These are phyloP conservation scores for Agrypnia vestita DNA, from an alignment of 1,140 invertebrate species.

Conservation along the genomic window DNA sequence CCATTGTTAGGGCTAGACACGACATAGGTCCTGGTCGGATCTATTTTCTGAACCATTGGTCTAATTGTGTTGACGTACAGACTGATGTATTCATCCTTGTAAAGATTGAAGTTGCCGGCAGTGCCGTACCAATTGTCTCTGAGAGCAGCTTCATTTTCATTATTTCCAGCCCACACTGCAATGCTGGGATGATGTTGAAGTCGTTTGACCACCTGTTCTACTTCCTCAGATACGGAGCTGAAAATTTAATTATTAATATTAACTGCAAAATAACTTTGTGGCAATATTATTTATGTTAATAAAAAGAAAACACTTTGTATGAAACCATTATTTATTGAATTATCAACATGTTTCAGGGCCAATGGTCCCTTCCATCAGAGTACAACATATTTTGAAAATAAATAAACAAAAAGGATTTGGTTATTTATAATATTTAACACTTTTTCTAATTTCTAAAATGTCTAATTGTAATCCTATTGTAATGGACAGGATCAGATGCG, in stretches of 20 bases:
- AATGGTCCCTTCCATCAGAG: too few species aligned
- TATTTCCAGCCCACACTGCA: conserved; percentile 94
- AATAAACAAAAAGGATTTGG: too few species aligned
- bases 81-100: conserved; percentile 87
- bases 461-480: too few species aligned
- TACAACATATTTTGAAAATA: too few species aligned
- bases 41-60: conserved; percentile 76
- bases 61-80: conserved; percentile 89
- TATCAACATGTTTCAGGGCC: too few species aligned
- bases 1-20: conserved; percentile 96
- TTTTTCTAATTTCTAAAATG: too few species aligned
- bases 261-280: too few species aligned
- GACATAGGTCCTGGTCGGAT: conserved; percentile 81
- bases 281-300: too few species aligned
- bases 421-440: too few species aligned
- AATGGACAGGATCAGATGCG: too few species aligned
- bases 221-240: conserved; percentile 83
- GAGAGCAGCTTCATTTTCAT: conserved; percentile 97
- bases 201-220: conserved; percentile 87
- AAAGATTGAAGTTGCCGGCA: conserved; percentile 72
- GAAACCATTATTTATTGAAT: too few species aligned
- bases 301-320: too few species aligned
- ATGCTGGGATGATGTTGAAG: conserved; percentile 93
- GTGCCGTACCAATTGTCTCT: conserved; percentile 90
- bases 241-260: conserved; percentile 59